Evolutionary conservation across 2,888 invertebrate species (phyloP), one percentile per base, ranked within the genome.

Genomic region (Kryphioiulus occultus): DNA sequence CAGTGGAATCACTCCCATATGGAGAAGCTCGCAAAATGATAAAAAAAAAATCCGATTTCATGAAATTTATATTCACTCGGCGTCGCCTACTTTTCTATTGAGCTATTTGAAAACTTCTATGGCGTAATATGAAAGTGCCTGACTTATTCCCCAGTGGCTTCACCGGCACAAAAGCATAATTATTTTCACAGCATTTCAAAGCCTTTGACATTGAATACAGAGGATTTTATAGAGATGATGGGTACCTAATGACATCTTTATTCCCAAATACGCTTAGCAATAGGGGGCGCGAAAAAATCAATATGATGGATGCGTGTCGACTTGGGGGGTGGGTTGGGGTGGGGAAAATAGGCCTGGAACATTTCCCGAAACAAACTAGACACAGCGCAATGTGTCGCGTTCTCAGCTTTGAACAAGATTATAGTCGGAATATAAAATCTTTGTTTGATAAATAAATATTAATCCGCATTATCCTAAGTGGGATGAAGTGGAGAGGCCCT

Each of bases 171-270:
- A 85, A 85, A 85, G 85, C 85, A 85, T 85, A 85, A 85, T 85
- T 85, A 85, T 85, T 85, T 78, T 85, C 85, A 85, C 85, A 85
- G 85, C 85, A 42, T 85, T 85, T 85, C 85, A 85, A 85, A 85
- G 85, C 85, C 85, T 85, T 85, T 85, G 85, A 85, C 85, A 85
- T 85, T 85, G 85, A 85, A 85, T 85, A 85, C 85, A 85, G 85
- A 85, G 85, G 85, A 85, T 85, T 85, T 85, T 85, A 85, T 85
- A 85, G 85, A 85, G 85, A 85, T 85, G 85, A 85, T 85, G 85
- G 85, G 85, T 85, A 85, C 85, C 85, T 85, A 85, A 85, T 85
- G 85, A 85, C 85, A 85, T 85, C 85, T 85, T 85, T 85, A 85
- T 85, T 85, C 85, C 85, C 85, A 85, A 85, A 85, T 85, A 85